Percentiles rank a stretch among this genome's conserved stretches.
Conservation (phyloP, 2,113 vertebrate genomes). For the Upupa epops region DNA sequence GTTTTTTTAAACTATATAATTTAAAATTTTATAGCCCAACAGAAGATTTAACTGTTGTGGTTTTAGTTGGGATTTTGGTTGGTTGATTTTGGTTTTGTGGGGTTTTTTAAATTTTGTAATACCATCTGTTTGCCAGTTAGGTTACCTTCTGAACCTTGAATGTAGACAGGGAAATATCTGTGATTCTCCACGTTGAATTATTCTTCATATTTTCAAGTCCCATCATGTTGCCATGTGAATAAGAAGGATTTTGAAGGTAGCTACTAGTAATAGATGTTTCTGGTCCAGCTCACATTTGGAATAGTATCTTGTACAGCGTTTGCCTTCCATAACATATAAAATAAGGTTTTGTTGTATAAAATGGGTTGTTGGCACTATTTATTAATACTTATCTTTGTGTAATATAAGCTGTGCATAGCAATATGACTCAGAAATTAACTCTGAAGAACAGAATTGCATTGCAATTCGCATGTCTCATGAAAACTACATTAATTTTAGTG, state of each 20-base stretch:
- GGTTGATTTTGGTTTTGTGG: neutral
- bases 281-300: slow-evolving; percentile 19
- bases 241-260: slow-evolving; percentile 25
- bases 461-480: slow-evolving; percentile 4
- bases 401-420: slow-evolving; percentile 44
- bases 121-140: neutral
- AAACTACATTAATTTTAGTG: slow-evolving; percentile 10
- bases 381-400: slow-evolving; percentile 16
- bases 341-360: slow-evolving; percentile 30
- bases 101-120: neutral
- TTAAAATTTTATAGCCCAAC: neutral
- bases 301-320: neutral
- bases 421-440: slow-evolving; percentile 48
- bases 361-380: neutral
- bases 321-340: slow-evolving; percentile 8
- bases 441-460: slow-evolving; percentile 26
- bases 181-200: neutral
- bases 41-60: neutral
- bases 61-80: neutral
- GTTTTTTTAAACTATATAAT: neutral
- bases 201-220: neutral
- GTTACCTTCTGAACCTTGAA: neutral
- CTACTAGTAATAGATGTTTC: slow-evolving; percentile 20
- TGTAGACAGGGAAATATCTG: neutral
- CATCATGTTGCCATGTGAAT: slow-evolving; percentile 28